phyloP scores from a whole-genome alignment of 23 tunicate genomes.

The Styela plicata region DNA sequence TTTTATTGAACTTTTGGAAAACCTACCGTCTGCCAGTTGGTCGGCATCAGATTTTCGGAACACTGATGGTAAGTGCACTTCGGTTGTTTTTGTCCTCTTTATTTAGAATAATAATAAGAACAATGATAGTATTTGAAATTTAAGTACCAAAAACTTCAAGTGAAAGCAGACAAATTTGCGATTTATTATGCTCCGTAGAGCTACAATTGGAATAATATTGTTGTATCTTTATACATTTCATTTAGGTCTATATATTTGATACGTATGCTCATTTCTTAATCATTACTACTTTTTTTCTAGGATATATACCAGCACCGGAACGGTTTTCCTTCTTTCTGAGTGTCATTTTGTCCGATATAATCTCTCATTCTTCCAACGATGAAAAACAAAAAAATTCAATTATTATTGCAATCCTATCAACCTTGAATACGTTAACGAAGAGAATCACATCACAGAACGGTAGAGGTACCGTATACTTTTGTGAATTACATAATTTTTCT shows the following conservation, averaged over 20 bases:
- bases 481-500: slow-evolving; percentile 20
- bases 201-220: no score
- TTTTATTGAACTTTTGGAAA: slow-evolving; percentile 46
- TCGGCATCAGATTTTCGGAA: background rate
- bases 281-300: background rate
- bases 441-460: background rate
- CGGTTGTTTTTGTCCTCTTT: no score
- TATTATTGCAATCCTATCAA: background rate
- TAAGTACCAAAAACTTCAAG: background rate
- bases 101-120: no score
- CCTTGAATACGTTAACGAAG: background rate
- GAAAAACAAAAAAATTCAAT: background rate
- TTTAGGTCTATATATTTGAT: background rate
- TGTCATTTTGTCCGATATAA: slow-evolving; percentile 48
- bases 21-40: slow-evolving; percentile 72
- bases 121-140: background rate
- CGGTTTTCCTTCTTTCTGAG: slow-evolving; percentile 56
- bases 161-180: background rate
- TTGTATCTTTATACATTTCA: background rate
- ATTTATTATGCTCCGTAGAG: no score
- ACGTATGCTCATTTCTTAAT: no score
- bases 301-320: slow-evolving; percentile 51
- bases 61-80: background rate
- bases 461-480: slow-evolving; percentile 1
- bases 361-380: background rate